A percentile compares a stretch with the other conserved stretches of the same genome.
phyloP scores from a whole-genome alignment of 1,140 invertebrate genomes.

The Pinna nobilis region DNA sequence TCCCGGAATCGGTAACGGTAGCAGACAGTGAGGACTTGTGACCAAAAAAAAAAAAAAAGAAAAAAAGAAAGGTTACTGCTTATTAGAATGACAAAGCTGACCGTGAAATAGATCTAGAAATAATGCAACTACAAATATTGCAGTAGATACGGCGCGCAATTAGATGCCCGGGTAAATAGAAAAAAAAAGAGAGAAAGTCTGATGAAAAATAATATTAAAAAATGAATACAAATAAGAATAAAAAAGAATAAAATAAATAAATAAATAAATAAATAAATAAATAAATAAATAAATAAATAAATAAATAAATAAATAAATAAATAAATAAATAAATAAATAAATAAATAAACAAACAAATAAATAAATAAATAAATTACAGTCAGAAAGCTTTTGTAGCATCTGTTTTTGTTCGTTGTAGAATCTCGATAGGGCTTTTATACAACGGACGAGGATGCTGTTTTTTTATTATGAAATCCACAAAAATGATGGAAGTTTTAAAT shows the following conservation, averaged over 20 bases:
- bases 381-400: background rate
- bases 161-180: background rate
- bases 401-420: background rate
- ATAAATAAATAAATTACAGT: constrained; percentile 21
- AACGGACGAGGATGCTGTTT: too few relatives aligned
- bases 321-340: constrained; percentile 17
- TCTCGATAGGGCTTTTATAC: too few relatives aligned
- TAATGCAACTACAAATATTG: too few relatives aligned
- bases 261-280: constrained; percentile 18
- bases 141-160: too few relatives aligned
- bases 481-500: too few relatives aligned
- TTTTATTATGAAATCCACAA: too few relatives aligned
- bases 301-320: constrained; percentile 23
- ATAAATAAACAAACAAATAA: constrained; percentile 23
- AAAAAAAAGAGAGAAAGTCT: background rate
- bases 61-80: too few relatives aligned
- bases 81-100: too few relatives aligned
- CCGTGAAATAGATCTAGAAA: too few relatives aligned
- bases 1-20: too few relatives aligned
- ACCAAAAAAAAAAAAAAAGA: too few relatives aligned
- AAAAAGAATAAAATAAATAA: background rate
- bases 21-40: too few relatives aligned
- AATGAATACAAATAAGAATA: background rate
- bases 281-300: constrained; percentile 20
- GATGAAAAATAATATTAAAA: background rate